These are phyloP conservation scores for Zeugodacus cucurbitae DNA, from an alignment of 1,140 invertebrate species.

Conservation along the genomic window DNA sequence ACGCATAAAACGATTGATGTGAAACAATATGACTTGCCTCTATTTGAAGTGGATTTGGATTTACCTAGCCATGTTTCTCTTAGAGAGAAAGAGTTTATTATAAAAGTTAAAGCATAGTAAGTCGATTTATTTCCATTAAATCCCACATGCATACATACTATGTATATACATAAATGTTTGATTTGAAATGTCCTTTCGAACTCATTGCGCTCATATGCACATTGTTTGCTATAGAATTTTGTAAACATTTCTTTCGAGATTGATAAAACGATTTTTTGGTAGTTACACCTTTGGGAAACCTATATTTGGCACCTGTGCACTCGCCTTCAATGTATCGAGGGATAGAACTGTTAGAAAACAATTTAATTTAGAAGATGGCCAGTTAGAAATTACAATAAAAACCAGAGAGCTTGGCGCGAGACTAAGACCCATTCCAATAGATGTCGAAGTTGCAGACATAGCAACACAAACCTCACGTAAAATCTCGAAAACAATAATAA, in stretches of 20 bases:
- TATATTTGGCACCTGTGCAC: background rate
- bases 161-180: background rate
- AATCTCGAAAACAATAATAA: background rate
- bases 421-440: background rate
- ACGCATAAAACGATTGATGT: background rate
- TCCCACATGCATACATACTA: too few species aligned
- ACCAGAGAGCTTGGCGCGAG: background rate
- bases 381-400: background rate
- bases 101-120: background rate
- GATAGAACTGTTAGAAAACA: background rate
- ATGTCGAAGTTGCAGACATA: background rate
- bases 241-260: too few species aligned
- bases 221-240: too few species aligned
- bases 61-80: background rate
- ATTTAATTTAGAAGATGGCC: background rate
- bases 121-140: background rate
- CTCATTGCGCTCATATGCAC: too few species aligned
- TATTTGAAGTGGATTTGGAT: background rate
- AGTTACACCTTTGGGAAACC: constrained; percentile 11
- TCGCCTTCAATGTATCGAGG: background rate
- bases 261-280: background rate
- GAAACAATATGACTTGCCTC: background rate
- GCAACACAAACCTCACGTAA: background rate
- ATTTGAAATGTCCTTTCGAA: too few species aligned
- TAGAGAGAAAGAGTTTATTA: background rate